phyloP scores from a whole-genome alignment of 2,113 vertebrate species.

The Carollia perspicillata region DNA sequence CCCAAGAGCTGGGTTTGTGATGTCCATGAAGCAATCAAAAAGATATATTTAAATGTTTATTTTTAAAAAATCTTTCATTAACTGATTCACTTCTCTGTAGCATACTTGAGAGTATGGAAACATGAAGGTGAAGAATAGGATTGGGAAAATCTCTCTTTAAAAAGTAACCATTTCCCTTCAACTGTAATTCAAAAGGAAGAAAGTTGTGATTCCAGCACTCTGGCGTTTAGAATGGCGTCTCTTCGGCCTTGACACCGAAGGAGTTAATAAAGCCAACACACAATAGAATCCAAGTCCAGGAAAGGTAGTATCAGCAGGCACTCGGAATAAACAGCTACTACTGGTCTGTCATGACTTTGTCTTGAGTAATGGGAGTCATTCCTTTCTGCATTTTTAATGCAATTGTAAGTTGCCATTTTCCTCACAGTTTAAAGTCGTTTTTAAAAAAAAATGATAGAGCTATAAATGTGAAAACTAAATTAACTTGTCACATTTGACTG shows the following conservation, averaged over 20 bases:
- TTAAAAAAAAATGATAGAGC: neutral
- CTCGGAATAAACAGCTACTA: constrained; percentile 27
- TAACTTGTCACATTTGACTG: constrained; percentile 44
- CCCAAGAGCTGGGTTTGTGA: neutral
- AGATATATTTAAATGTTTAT: neutral
- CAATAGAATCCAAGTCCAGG: neutral
- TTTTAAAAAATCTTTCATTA: neutral
- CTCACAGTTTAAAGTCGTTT: neutral
- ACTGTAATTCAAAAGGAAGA: neutral
- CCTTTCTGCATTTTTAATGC: constrained; percentile 9
- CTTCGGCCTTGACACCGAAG: constrained; percentile 19
- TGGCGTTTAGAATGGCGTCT: constrained; percentile 6
- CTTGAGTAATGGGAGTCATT: constrained; percentile 53
- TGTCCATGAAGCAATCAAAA: neutral
- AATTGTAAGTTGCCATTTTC: neutral
- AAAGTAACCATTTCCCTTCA: accelerated
- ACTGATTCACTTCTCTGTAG: neutral
- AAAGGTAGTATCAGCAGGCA: neutral
- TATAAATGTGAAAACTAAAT: constrained; percentile 54
- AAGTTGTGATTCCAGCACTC: neutral
- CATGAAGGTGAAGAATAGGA: neutral
- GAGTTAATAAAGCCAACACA: constrained; percentile 42
- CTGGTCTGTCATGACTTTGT: neutral
- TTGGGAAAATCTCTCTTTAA: neutral
- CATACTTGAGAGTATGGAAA: neutral